Evolutionary conservation across 2,113 vertebrate species (phyloP).

Genomic region (Callionymus lyra): DNA sequence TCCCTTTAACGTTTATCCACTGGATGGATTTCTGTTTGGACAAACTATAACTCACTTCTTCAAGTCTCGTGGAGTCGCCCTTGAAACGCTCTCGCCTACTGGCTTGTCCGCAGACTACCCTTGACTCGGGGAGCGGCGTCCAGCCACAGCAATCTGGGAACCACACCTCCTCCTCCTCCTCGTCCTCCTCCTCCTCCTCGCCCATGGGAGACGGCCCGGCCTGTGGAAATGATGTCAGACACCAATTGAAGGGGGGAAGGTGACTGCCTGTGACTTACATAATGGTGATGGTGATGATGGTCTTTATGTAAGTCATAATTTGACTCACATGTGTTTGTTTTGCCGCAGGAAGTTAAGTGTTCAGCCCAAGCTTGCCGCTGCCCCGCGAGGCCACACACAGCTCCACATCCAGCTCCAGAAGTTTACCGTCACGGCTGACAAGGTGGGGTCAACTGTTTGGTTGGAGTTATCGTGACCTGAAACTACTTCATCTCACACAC

Average conservation of each 20-base stretch:
- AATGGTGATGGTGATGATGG: conserved; percentile 19
- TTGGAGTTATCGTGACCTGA: too few species aligned
- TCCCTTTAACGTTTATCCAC: conserved; percentile 21
- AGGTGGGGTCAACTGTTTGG: conserved; percentile 40
- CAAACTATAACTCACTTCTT: conserved; percentile 15
- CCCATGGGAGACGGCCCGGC: conserved; percentile 30
- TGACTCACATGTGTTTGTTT: conserved; percentile 52
- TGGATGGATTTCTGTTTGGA: conserved; percentile 6
- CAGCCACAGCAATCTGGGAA: conserved; percentile 36
- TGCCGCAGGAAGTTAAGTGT: conserved; percentile 45
- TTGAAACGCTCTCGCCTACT: conserved; percentile 6
- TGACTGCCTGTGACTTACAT: conserved; percentile 47
- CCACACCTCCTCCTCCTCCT: too few species aligned
- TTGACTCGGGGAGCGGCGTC: conserved; percentile 25
- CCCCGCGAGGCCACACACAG: conserved; percentile 47
- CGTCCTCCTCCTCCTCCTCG: too few species aligned
- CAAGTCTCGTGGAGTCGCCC: conserved; percentile 8
- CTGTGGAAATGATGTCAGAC: conserved; percentile 40
- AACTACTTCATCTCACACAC: too few species aligned
- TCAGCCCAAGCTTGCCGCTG: conserved; percentile 29
- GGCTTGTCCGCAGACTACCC: conserved; percentile 33
- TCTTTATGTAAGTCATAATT: conserved; percentile 53
- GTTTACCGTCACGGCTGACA: conserved; percentile 70
- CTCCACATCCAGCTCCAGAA: conserved; percentile 64
- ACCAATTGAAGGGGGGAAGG: conserved; percentile 52